Base-by-base conservation (phyloP, 2,113 vertebrate genomes). In the Nerophis ophidion region DNA sequence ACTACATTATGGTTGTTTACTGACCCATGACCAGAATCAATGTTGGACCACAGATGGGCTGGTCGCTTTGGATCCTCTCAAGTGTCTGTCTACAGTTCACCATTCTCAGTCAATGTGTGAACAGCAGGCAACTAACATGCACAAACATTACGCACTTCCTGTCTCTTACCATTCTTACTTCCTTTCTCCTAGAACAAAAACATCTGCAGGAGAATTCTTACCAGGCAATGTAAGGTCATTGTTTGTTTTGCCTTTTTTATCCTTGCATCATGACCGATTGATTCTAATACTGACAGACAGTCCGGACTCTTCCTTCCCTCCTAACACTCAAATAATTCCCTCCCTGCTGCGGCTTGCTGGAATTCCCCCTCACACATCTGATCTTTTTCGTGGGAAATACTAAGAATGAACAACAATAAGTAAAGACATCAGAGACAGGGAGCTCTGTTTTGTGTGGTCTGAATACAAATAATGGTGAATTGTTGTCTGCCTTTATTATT, bases 311-410 rank as follows among this genome's bases (percentile, higher is more conserved):
- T 62, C 65, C 38, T 60, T 69, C 70, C 51, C 70, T 57, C 60
- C 57, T 69, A 63, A 72, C 53, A 69, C 73, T 74, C 54, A 62
- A 75, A 74, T 76, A 78, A 75, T 78, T 68, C 63, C 46, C 6
- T 61, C 19, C 14, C 61, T 66, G 62, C 35, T 56, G 68, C 63
- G 36, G 74, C 60, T 68, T 49, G 66, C 33, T 33, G 55, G 50
- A 58, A 74, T 60, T 75, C 78, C 48, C 55, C 47, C 49, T 71
- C 65, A 11, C 66, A 71, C 54, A 75, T 77, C 54, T 61, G 33
- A 33, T 70, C 44, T 58, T 75, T 16, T 75, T 16, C 47, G 60
- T 19, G 55, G 40, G 42, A 66, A 76, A 61, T 1, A 9, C 54
- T 52, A 7, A 45, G 60, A 68, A 57, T 65, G 64, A 49, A 55